Evolutionary conservation across 2,113 vertebrate genomes (phyloP).

Genomic region (Hypocryptadius cinnamomeus): DNA sequence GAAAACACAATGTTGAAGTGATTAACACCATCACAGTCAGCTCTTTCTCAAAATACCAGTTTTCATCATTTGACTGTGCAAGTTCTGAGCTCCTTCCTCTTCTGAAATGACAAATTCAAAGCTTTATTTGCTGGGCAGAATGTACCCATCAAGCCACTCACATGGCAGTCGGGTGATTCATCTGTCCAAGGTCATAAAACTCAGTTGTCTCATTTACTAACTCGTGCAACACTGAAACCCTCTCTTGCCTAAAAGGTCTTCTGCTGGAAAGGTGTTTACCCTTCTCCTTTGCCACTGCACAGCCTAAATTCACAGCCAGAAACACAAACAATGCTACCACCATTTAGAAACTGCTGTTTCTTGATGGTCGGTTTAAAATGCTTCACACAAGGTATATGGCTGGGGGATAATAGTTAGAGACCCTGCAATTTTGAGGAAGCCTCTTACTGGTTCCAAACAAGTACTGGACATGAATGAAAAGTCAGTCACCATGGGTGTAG

Average conservation of each 20-base stretch:
- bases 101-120: not conserved
- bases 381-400: not conserved
- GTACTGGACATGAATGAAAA: not conserved
- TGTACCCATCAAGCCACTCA: not conserved
- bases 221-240: not conserved
- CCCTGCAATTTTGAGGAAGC: not conserved
- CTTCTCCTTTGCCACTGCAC: not conserved
- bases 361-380: not conserved
- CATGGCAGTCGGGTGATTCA: accelerated
- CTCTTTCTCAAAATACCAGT: not conserved
- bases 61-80: not conserved
- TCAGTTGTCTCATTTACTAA: not conserved
- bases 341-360: not conserved
- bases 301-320: not conserved
- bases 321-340: not conserved
- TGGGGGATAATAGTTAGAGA: not conserved
- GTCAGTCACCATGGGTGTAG: not conserved
- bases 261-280: not conserved
- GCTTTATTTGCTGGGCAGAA: not conserved
- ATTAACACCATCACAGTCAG: not conserved
- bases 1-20: not conserved
- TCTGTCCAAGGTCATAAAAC: not conserved
- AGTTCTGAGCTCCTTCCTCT: not conserved
- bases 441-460: not conserved
- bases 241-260: not conserved